These are phyloP conservation scores for Myotis vivesi DNA, from an alignment of 2,797 vertebrate genomes.

Conservation along the genomic window DNA sequence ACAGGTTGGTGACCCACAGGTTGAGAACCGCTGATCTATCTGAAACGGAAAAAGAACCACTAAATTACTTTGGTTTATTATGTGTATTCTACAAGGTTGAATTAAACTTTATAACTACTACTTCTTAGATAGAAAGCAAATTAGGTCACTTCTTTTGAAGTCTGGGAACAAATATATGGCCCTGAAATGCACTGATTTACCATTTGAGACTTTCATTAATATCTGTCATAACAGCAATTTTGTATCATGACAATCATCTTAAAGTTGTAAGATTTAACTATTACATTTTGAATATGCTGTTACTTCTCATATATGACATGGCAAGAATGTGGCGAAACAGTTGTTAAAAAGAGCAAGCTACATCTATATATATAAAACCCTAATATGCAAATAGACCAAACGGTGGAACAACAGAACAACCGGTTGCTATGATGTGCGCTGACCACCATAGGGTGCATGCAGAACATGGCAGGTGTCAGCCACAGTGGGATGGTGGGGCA, in stretches of 20 bases:
- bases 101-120: constrained; percentile 25
- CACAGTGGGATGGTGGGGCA: too few species aligned
- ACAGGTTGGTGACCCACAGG: too few species aligned
- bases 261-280: constrained; percentile 15
- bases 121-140: neutral
- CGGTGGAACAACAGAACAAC: too few species aligned
- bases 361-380: neutral
- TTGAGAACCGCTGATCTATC: too few species aligned
- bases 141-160: neutral
- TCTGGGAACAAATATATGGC: neutral
- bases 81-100: neutral
- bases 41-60: neutral
- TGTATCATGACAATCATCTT: neutral
- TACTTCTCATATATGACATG: constrained; percentile 18
- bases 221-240: neutral
- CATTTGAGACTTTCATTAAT: neutral
- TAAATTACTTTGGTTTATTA: neutral
- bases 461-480: too few species aligned
- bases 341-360: constrained; percentile 10
- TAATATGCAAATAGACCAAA: too few species aligned
- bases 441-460: too few species aligned
- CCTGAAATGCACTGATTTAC: neutral
- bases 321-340: neutral
- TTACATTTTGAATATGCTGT: neutral
- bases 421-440: too few species aligned